Evolutionary conservation across 1,140 invertebrate genomes (phyloP), one percentile per base, ranked within the genome.

Genomic region (Rhopalosiphum padi): DNA sequence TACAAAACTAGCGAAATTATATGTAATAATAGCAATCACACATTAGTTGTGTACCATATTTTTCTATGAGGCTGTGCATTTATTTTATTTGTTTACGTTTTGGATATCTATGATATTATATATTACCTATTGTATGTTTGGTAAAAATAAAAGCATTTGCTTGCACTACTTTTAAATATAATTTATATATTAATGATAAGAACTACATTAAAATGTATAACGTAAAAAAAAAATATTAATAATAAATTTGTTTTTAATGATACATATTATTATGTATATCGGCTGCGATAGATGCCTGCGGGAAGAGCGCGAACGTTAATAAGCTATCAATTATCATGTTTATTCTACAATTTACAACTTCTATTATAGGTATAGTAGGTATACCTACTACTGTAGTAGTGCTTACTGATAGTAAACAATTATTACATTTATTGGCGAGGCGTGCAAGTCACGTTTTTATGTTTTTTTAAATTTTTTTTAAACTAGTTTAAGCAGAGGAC

Each of bases 401-500:
- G 60, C n/a, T n/a, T n/a, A 18, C 30, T 77, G 30, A 77, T 77
- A n/a, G 60, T 77, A 77, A 77, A 77, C 60, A 77, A 77, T 77
- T 77, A 77, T 77, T 21, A n/a, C 30, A 77, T 77, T 77, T 77
- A 77, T 77, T 77, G 60, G 60, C 60, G n/a, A 77, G 60, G 60
- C 60, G 60, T 77, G 60, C 60, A 77, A 77, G 60, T 77, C 60
- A 77, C 60, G 60, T 77, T n/a, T 77, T 68, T n/a, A 68, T 9
- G 60, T 68, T 68, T 68, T 68, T 68, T 15, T n/a, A 1, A n/a
- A 30, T 60, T 9, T 25, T 15, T 68, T 77, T 77, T 77, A 77
- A 77, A 77, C 60, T 77, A 77, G 60, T 77, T 77, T 77, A 77
- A 77, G n/a, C n/a, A 77, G n/a, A 77, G 60, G 60, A 77, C 60